These are phyloP conservation scores for Hippocampus zosterae DNA, from an alignment of 2,113 vertebrate species.

Conservation along the genomic window DNA sequence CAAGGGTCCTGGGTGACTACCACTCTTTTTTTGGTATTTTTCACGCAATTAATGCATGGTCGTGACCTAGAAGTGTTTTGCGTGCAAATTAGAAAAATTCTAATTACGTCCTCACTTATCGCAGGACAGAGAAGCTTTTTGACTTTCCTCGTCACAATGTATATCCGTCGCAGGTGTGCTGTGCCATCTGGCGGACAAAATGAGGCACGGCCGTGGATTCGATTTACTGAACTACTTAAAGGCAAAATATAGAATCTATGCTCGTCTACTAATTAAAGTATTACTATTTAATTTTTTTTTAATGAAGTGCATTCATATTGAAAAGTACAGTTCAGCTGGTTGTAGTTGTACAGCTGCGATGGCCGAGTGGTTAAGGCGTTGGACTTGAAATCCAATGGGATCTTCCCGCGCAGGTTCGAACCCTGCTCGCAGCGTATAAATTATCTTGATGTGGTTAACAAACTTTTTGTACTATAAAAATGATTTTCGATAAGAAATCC, in stretches of 20 bases:
- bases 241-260: not conserved
- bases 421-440: constrained; percentile 2
- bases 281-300: too few relatives aligned
- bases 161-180: not conserved
- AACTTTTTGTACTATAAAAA: too few relatives aligned
- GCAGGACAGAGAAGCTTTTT: too few relatives aligned
- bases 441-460: not conserved
- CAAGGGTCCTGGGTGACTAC: too few relatives aligned
- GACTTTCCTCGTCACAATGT: not conserved
- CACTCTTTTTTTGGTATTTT: too few relatives aligned
- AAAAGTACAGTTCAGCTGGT: too few relatives aligned
- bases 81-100: too few relatives aligned
- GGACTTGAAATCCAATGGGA: constrained; percentile 15
- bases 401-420: constrained; percentile 14
- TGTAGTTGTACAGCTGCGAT: not conserved
- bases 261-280: not conserved
- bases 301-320: too few relatives aligned
- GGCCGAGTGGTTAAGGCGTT: constrained; percentile 14
- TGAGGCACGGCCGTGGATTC: not conserved
- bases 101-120: too few relatives aligned
- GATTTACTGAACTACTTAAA: not conserved
- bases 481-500: too few relatives aligned
- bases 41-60: too few relatives aligned
- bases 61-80: too few relatives aligned
- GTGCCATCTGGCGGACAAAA: not conserved